Percentiles rank a stretch among this genome's conserved stretches.
Conservation (phyloP, 1,140 invertebrate genomes). For the Heliconius himera region DNA sequence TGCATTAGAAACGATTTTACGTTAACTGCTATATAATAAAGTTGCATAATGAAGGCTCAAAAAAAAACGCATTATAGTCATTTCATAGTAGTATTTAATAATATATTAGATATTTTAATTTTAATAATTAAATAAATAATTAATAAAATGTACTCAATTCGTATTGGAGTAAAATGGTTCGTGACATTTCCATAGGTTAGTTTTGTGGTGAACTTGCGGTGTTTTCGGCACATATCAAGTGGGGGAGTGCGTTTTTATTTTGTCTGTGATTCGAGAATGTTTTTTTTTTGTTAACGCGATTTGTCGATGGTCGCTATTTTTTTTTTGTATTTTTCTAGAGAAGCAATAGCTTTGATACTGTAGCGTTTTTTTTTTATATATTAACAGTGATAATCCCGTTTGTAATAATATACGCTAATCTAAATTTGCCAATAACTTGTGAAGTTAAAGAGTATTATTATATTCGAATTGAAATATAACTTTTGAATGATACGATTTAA, state of each 20-base stretch:
- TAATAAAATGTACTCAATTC: constrained; percentile 60
- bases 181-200: constrained; percentile 57
- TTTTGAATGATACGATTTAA: not conserved
- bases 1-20: constrained; percentile 12
- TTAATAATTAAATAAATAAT: constrained; percentile 41
- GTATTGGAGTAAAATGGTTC: constrained; percentile 60
- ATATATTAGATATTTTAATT: constrained; percentile 46
- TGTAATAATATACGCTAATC: constrained; percentile 25
- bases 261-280: constrained; percentile 74
- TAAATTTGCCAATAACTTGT: constrained; percentile 29
- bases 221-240: constrained; percentile 71
- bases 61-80: constrained; percentile 64
- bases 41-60: constrained; percentile 72
- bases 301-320: constrained; percentile 37
- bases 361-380: constrained; percentile 28
- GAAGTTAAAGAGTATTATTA: constrained; percentile 4
- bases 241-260: constrained; percentile 56
- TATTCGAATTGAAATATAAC: not conserved
- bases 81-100: constrained; percentile 56
- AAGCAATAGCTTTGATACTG: constrained; percentile 43
- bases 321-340: constrained; percentile 49
- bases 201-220: constrained; percentile 36
- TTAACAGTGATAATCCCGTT: constrained; percentile 23
- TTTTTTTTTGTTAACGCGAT: constrained; percentile 50
- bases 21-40: constrained; percentile 52